Percentiles rank a stretch among this genome's conserved stretches.
Conservation (phyloP, 1,140 invertebrate species). For the Lerema accius region DNA sequence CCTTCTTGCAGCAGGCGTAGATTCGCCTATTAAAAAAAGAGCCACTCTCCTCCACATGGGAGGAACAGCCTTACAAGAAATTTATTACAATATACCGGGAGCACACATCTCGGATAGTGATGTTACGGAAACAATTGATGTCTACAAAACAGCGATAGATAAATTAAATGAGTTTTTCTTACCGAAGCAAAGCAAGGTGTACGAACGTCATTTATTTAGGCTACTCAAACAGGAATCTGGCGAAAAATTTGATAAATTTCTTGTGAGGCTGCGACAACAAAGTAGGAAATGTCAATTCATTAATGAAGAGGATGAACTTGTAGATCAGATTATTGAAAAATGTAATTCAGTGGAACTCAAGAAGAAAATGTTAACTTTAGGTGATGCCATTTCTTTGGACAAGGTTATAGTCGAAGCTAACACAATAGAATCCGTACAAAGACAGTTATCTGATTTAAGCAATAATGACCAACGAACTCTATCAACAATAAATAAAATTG, state of each 20-base stretch:
- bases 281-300: constrained; percentile 37
- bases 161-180: constrained; percentile 49
- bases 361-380: constrained; percentile 5
- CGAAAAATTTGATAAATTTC: constrained; percentile 42
- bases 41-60: constrained; percentile 47
- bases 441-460: constrained; percentile 32
- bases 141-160: constrained; percentile 38
- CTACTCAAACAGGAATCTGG: constrained; percentile 34
- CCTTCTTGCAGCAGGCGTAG: constrained; percentile 44
- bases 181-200: constrained; percentile 47
- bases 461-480: not conserved
- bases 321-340: constrained; percentile 43
- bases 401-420: constrained; percentile 36
- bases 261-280: constrained; percentile 39
- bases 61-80: constrained; percentile 49
- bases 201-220: constrained; percentile 39
- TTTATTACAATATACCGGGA: constrained; percentile 53
- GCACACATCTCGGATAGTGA: constrained; percentile 12
- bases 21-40: constrained; percentile 41
- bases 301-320: constrained; percentile 30
- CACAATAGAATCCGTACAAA: constrained; percentile 35
- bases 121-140: constrained; percentile 8
- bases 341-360: constrained; percentile 2
- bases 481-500: not conserved
- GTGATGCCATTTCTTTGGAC: constrained; percentile 34